A percentile compares a stretch with the other conserved stretches of the same genome.
phyloP scores from a whole-genome alignment of 2,797 vertebrate genomes.

The Hippocampus kuda region DNA sequence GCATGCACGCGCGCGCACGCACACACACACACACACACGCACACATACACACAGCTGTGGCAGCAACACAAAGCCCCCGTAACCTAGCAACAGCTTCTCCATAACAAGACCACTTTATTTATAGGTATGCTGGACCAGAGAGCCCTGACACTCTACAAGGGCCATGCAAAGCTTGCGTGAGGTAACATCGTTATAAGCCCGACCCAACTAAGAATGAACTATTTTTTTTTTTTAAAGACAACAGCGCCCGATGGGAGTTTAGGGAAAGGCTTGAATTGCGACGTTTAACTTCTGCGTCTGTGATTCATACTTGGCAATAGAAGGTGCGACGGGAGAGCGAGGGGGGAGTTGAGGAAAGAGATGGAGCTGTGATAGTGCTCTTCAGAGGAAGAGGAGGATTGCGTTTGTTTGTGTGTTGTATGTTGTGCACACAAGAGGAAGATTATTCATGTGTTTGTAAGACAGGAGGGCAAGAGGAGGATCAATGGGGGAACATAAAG shows the following conservation, averaged over 20 bases:
- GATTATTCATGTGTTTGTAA: conserved; percentile 16
- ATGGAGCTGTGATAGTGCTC: conserved; percentile 11
- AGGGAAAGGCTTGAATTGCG: not conserved
- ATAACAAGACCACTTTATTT: conserved; percentile 66
- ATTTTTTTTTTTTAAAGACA: not conserved
- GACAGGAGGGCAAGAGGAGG: conserved; percentile 19
- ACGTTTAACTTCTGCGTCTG: conserved; percentile 5
- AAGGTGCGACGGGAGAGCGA: not conserved
- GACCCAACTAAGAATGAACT: conserved; percentile 2
- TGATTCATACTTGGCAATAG: conserved; percentile 10
- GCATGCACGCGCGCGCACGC: not conserved
- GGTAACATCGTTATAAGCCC: conserved; percentile 18
- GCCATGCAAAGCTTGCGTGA: conserved; percentile 32
- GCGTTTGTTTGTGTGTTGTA: not conserved
- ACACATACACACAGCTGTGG: conserved; percentile 55
- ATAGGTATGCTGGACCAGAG: conserved; percentile 50
- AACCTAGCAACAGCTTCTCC: conserved; percentile 67
- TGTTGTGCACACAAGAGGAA: not conserved
- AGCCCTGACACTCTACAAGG: conserved; percentile 42
- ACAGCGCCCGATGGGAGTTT: not conserved
- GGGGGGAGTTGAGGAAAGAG: conserved; percentile 13
- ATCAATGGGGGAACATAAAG: conserved; percentile 14
- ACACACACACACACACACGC: not conserved
- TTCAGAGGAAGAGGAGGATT: conserved; percentile 11
- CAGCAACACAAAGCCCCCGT: conserved; percentile 57